Base-by-base conservation (phyloP, 1,140 invertebrate species). In the Mya arenaria region DNA sequence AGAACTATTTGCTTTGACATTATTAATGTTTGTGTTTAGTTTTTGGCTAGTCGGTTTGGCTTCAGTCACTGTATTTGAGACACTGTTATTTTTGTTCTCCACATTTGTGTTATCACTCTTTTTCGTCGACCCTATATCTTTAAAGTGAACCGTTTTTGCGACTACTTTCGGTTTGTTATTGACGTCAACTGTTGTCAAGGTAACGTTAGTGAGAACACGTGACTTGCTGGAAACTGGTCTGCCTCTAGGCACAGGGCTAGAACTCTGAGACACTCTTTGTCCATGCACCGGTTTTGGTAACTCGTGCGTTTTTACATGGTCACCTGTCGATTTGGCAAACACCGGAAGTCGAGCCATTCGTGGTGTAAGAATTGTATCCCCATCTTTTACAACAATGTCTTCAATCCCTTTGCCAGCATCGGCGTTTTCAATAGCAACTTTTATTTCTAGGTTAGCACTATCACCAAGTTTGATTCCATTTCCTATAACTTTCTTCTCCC, bases 181-280 rank as follows among this genome's bases (percentile, higher is more conserved):
- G 39, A 32, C 23, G 10, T 75, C 56, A 28, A 65, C 55, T 23
- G 58, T n/a, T 32, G 73, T 75, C 41, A 62, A 13, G 34, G 60
- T 75, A 4, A 63, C 41, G 44, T 63, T 75, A 4, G 73, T 39
- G 15, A 52, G 36, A 19, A 25, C 39, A 19, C 60, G 56, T 17
- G 23, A 25, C 25, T 62, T 75, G 44, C 73, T 75, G n/a, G 73
- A 63, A n/a, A 75, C 60, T 8, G 58, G 58, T 41, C 60, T 36
- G 37, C 73, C 73, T 19, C 73, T n/a, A 19, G 56, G 37, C 0
- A 63, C 73, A n/a, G 73, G 73, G 3, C 19, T 17, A 5, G 60
- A 17, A 4, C 4, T 56, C 6, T 19, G n/a, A 13, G 25, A 25
- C 6, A 25, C n/a, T 68, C 17, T 39, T 5, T 10, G 4, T 23